A percentile compares a stretch with the other conserved stretches of the same genome.
These are phyloP conservation scores for Rhagonycha fulva DNA, from an alignment of 2,888 invertebrate species.

Conservation along the genomic window DNA sequence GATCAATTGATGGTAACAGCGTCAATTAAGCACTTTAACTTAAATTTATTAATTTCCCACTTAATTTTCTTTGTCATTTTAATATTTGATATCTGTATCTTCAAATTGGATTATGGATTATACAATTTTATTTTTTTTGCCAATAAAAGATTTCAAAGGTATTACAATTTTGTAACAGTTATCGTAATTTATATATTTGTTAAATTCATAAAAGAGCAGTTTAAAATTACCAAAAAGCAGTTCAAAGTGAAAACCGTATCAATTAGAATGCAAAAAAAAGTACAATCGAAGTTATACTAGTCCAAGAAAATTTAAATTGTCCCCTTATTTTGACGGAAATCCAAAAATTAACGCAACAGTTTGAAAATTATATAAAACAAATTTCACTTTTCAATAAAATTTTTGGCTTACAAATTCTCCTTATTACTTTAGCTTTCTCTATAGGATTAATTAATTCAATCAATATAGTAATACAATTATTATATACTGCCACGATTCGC, in stretches of 20 bases:
- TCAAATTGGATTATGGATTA: not conserved
- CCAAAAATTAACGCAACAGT: not conserved
- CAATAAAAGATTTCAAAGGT: not conserved
- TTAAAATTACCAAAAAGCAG: not conserved
- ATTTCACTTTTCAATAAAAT: not conserved
- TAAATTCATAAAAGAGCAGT: not conserved
- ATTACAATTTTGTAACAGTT: not conserved
- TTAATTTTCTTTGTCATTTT: not conserved
- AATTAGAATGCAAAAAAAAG: not conserved
- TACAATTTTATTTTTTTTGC: not conserved
- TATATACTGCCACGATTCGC: too few species aligned
- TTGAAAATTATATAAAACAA: too few species aligned
- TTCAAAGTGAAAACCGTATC: not conserved
- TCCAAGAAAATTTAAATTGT: not conserved
- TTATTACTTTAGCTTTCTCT: too few species aligned
- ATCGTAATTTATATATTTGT: not conserved
- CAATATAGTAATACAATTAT: too few species aligned
- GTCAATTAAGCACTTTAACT: not conserved
- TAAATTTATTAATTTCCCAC: not conserved
- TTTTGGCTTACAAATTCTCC: not conserved
- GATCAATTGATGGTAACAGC: not conserved
- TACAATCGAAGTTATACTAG: not conserved
- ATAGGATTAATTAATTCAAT: too few species aligned
- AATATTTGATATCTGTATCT: not conserved
- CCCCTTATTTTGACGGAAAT: not conserved